Evolutionary conservation across 2,797 vertebrate species (phyloP).

Genomic region (Syngnathus rostellatus): DNA sequence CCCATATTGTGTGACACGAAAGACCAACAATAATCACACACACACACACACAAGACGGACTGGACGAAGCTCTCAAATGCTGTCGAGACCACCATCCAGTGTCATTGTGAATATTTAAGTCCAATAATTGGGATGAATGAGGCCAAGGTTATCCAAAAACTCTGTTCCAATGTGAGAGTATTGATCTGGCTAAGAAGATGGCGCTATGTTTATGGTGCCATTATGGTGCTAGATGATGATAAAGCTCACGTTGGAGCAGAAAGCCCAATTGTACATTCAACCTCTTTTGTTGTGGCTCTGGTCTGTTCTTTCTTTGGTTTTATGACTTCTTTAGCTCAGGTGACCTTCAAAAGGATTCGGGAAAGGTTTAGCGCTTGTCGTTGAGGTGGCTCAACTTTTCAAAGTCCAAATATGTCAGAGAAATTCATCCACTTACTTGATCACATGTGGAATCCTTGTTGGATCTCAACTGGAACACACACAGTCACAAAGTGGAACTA

Average conservation of each 20-base stretch:
- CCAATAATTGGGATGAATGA: neutral
- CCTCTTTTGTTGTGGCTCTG: neutral
- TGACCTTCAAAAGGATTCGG: neutral
- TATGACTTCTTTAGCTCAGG: neutral
- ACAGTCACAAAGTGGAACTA: slow-evolving; percentile 16
- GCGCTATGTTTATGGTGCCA: neutral
- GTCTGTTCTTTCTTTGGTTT: neutral
- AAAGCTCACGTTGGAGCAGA: neutral
- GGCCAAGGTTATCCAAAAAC: neutral
- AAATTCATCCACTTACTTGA: neutral
- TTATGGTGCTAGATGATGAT: neutral
- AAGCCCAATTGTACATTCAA: neutral
- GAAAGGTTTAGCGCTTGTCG: neutral
- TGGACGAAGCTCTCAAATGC: neutral
- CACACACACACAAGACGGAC: neutral
- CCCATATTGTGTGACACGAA: neutral
- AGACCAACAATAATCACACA: neutral
- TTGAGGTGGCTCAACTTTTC: neutral
- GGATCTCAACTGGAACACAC: neutral
- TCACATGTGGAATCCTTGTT: slow-evolving; percentile 11
- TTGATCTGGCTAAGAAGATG: neutral
- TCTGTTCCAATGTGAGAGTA: neutral
- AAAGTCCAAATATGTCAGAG: neutral
- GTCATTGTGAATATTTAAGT: neutral
- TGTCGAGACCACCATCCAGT: neutral